A percentile compares a stretch with the other conserved stretches of the same genome.
Evolutionary conservation across 2,797 vertebrate species (phyloP).

Genomic region (Sternotherus odoratus): DNA sequence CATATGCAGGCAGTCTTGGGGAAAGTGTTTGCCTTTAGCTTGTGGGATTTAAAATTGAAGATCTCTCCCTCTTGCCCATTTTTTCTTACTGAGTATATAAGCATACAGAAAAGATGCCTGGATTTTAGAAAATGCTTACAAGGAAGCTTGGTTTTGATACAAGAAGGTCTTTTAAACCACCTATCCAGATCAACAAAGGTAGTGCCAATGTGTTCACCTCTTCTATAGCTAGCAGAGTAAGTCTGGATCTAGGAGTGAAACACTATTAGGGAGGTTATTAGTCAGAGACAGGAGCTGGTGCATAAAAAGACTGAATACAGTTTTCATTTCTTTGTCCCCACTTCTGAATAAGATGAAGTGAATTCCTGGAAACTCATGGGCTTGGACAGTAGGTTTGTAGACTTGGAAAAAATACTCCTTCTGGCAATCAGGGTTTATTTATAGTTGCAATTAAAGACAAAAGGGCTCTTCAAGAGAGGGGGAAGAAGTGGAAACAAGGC

Average conservation of each 20-base stretch:
- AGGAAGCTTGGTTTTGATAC: neutral
- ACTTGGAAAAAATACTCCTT: slow-evolving; percentile 76
- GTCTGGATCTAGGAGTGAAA: slow-evolving; percentile 38
- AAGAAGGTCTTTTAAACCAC: neutral
- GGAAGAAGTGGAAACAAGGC: slow-evolving; percentile 66
- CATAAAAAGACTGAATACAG: slow-evolving; percentile 25
- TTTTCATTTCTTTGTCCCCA: slow-evolving; percentile 68
- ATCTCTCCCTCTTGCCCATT: neutral
- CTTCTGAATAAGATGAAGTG: slow-evolving; percentile 64
- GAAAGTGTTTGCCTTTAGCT: neutral
- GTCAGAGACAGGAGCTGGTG: neutral
- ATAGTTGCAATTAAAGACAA: slow-evolving; percentile 76
- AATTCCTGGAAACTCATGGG: slow-evolving; percentile 75
- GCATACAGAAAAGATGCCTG: neutral
- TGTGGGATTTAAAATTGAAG: neutral
- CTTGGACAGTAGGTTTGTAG: slow-evolving; percentile 61
- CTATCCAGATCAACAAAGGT: neutral
- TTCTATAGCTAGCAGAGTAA: neutral
- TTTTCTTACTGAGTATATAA: neutral
- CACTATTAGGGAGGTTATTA: neutral
- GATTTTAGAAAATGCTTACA: neutral
- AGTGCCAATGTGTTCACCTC: neutral
- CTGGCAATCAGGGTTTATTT: slow-evolving; percentile 74
- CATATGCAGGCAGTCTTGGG: neutral
- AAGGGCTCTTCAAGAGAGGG: slow-evolving; percentile 71